These are phyloP conservation scores for Ophion slaviceki DNA, from an alignment of 2,888 invertebrate genomes.

Conservation along the genomic window DNA sequence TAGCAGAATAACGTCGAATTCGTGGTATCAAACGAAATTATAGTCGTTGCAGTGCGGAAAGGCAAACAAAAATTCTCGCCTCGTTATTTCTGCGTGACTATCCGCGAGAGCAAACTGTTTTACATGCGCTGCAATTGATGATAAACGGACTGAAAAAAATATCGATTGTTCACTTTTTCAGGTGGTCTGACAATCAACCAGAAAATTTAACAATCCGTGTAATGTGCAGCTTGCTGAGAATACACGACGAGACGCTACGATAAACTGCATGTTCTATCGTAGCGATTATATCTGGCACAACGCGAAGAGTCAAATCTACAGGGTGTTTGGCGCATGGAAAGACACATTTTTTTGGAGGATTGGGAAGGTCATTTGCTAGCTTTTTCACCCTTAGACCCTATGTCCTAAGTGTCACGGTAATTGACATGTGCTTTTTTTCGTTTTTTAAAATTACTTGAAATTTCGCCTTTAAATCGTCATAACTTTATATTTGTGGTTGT, in stretches of 20 bases:
- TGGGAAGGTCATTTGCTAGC: too few species aligned
- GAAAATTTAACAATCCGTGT: slow-evolving; percentile 35
- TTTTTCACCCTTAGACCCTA: too few species aligned
- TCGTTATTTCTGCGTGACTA: slow-evolving; percentile 24
- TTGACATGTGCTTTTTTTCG: too few species aligned
- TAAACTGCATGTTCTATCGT: slow-evolving; percentile 48
- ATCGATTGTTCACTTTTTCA: slow-evolving; percentile 38
- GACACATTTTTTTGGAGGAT: too few species aligned
- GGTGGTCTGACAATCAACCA: slow-evolving; percentile 12
- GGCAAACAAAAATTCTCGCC: slow-evolving; percentile 24
- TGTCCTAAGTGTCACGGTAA: too few species aligned
- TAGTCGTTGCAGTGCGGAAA: slow-evolving; percentile 28
- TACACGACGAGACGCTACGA: slow-evolving; percentile 42
- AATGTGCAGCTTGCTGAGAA: slow-evolving; percentile 30
- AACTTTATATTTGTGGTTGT: too few species aligned
- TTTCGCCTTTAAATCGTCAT: too few species aligned
- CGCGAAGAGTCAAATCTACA: slow-evolving; percentile 11
- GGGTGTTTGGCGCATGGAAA: not conserved
- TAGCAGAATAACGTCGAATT: not conserved
- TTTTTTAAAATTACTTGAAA: too few species aligned
- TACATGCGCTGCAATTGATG: not conserved
- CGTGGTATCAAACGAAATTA: slow-evolving; percentile 36
- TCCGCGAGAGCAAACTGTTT: not conserved
- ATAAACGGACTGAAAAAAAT: slow-evolving; percentile 29
- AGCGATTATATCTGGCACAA: slow-evolving; percentile 50